Conservation (phyloP, 2,888 invertebrate species). For the Sclerodermus sp. region DNA sequence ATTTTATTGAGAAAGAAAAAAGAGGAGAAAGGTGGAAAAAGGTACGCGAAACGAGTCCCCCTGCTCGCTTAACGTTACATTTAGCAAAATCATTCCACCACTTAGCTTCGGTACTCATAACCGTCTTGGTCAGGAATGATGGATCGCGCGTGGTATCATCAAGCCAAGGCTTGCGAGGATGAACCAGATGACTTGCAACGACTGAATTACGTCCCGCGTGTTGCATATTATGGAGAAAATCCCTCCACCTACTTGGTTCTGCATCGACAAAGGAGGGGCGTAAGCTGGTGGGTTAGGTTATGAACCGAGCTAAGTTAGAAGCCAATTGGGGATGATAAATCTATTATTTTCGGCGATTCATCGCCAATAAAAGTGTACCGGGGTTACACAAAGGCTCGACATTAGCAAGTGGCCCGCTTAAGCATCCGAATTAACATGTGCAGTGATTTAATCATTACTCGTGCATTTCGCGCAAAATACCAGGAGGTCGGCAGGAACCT, state of each 20-base stretch:
- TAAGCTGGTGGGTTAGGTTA: slow-evolving; percentile 3
- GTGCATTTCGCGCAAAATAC: too few relatives aligned
- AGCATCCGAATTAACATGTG: too few relatives aligned
- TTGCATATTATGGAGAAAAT: slow-evolving; percentile 43
- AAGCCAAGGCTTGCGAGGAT: slow-evolving; percentile 32
- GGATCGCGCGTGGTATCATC: slow-evolving; percentile 38
- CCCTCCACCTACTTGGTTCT: slow-evolving; percentile 26
- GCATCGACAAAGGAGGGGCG: slow-evolving; percentile 11
- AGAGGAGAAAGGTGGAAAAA: too few relatives aligned
- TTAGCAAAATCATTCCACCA: slow-evolving; percentile 50
- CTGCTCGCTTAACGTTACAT: slow-evolving; percentile 41
- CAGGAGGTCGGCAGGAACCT: too few relatives aligned
- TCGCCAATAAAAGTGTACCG: background rate
- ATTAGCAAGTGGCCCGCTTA: too few relatives aligned
- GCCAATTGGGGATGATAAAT: slow-evolving; percentile 50
- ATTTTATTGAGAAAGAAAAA: too few relatives aligned
- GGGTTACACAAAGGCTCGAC: too few relatives aligned
- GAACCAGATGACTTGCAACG: slow-evolving; percentile 53
- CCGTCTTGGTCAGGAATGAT: slow-evolving; percentile 39
- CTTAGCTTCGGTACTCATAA: slow-evolving; percentile 45
- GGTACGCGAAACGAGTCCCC: too few relatives aligned
- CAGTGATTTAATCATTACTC: too few relatives aligned
- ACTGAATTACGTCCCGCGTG: slow-evolving; percentile 50
- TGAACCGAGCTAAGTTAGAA: slow-evolving; percentile 39
- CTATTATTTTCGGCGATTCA: slow-evolving; percentile 40